phyloP scores from a whole-genome alignment of 2,113 vertebrate genomes.

The Gymnarchus niloticus region DNA sequence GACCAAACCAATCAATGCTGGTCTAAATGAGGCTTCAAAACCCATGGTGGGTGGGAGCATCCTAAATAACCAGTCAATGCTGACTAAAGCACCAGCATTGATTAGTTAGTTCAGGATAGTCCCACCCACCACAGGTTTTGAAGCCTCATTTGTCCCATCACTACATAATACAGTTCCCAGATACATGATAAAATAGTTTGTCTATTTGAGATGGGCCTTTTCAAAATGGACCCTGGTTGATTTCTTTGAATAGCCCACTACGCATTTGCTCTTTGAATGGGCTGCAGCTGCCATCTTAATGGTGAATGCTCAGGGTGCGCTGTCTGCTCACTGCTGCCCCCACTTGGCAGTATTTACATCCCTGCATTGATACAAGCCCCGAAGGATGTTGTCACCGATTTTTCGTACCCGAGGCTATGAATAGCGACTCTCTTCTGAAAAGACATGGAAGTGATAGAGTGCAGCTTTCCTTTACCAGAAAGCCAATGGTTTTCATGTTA shows the following conservation, averaged over 20 bases:
- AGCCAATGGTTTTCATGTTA: background rate
- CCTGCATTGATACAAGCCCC: background rate
- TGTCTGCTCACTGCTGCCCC: background rate
- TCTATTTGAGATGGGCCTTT: background rate
- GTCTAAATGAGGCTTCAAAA: too few relatives aligned
- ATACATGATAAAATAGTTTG: background rate
- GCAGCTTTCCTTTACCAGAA: background rate
- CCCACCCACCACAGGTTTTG: too few relatives aligned
- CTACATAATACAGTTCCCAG: background rate
- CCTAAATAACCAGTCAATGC: too few relatives aligned
- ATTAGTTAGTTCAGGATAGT: too few relatives aligned
- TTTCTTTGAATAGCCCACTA: background rate
- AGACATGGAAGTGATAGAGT: background rate
- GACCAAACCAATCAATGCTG: too few relatives aligned
- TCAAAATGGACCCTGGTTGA: background rate
- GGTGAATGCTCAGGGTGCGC: background rate
- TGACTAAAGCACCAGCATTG: too few relatives aligned
- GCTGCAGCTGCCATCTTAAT: constrained; percentile 13
- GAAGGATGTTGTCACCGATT: background rate
- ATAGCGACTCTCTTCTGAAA: background rate
- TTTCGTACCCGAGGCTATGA: background rate
- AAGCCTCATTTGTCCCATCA: too few relatives aligned
- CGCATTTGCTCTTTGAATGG: background rate
- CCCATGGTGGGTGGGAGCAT: too few relatives aligned
- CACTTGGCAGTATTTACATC: background rate